phyloP scores from a whole-genome alignment of 2,888 invertebrate species.

The Cephus sareptanus region DNA sequence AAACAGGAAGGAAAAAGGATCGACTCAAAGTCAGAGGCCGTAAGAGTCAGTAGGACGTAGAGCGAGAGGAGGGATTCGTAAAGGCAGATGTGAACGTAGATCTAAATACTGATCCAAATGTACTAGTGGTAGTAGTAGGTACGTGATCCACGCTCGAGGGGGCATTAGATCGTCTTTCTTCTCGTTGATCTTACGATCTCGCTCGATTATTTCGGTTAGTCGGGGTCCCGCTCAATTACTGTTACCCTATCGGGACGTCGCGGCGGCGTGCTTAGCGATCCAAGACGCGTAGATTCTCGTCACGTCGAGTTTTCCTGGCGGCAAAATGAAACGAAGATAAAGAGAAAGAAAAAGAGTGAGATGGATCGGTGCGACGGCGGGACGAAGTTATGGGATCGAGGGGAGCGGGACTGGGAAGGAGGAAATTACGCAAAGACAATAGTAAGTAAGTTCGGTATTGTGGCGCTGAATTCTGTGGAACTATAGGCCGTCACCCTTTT shows the following conservation, averaged over 20 bases:
- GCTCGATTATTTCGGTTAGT: conserved; percentile 13
- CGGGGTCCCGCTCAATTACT: not conserved
- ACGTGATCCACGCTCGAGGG: conserved; percentile 58
- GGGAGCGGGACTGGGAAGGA: not conserved
- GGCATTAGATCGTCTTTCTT: conserved; percentile 44
- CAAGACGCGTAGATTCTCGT: not conserved
- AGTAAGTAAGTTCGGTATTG: conserved; percentile 9
- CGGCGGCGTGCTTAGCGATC: not conserved
- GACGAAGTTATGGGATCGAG: not conserved
- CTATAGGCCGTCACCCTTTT: conserved; percentile 11
- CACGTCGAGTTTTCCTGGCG: not conserved
- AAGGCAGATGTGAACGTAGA: conserved; percentile 22
- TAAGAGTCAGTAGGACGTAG: conserved; percentile 5
- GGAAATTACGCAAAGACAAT: conserved; percentile 1
- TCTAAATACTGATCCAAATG: not conserved
- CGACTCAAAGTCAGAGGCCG: conserved; percentile 4
- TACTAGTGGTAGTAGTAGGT: conserved; percentile 36
- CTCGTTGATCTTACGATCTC: conserved; percentile 19
- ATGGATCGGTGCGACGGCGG: not conserved
- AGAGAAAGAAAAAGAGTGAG: conserved; percentile 2
- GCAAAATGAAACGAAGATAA: not conserved
- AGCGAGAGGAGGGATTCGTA: conserved; percentile 17
- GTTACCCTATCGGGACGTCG: not conserved
- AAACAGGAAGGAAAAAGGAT: conserved; percentile 23
- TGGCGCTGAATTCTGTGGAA: not conserved